Evolutionary conservation across 1,140 invertebrate genomes (phyloP), one percentile per base, ranked within the genome.

Genomic region (Dryas iulia): DNA sequence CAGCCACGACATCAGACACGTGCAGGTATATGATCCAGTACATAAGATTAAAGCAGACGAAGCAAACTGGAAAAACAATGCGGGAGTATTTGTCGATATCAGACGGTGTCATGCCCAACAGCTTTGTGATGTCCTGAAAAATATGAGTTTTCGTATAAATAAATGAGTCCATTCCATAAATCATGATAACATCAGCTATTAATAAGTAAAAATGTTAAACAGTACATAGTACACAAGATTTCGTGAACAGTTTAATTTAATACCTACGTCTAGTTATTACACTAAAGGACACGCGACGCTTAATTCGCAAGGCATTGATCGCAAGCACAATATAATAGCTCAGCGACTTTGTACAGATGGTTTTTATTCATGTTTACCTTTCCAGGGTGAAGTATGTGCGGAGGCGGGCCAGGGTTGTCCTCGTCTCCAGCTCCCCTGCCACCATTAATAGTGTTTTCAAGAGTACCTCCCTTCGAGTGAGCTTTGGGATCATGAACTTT

Each of bases 1-100:
- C 97, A 84, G 97, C 97, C 66, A 98, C 96, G 69, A 98, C 97
- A 92, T 98, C 97, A 74, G 97, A 98, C 82, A 98, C 98, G 94
- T 98, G 97, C 72, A 98, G 93, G 86, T 98, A 98, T 79, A 98
- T 98, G 87, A 98, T 98, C 98, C 98, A 99, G 92, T 99, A 98
- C 97, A 98, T 98, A 59, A 98, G 94, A 91, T 99, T 98, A 94
- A 99, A 99, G 92, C 97, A 98, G 72, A 98, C 96, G 93, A 99
- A 99, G 93, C 97, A 98, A 58, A 99, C 97, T 7, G 98, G 98
- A 91, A 98, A 98, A 79, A 98, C 97, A 89, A 98, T 98, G 81
- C 98, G 95, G 31, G 97, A 98, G 87, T 98, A 98, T 92, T 98
- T 99, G 94, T 99, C 98, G 91, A 99, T 98, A 93, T 98, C 97